Evolutionary conservation across 2,888 invertebrate species (phyloP).

Genomic region (Cryptocephalus moraei): DNA sequence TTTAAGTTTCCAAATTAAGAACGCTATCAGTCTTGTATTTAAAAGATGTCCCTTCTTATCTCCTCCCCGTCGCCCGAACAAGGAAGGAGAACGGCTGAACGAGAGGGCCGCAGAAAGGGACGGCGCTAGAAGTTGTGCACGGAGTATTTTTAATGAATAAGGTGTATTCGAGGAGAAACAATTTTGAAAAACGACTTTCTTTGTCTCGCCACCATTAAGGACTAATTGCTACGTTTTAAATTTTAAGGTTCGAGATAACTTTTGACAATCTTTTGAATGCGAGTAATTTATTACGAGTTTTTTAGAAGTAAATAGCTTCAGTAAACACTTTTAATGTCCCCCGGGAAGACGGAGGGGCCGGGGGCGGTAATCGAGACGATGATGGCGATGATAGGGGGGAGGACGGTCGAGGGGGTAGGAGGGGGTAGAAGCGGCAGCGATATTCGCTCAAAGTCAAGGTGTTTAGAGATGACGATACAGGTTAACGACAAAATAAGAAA

Average conservation of each 20-base stretch:
- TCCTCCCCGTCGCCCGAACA: constrained; percentile 10
- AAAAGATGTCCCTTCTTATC: constrained; percentile 28
- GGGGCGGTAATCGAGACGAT: no score
- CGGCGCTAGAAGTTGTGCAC: constrained; percentile 12
- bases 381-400: no score
- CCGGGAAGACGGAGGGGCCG: no score
- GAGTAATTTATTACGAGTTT: constrained; percentile 27
- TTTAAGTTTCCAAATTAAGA: constrained; percentile 33
- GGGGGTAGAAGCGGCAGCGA: no score
- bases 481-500: no score
- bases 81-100: constrained; percentile 12
- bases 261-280: constrained; percentile 36
- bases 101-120: constrained; percentile 8
- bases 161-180: constrained; percentile 36
- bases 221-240: constrained; percentile 40
- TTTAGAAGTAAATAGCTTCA: neutral
- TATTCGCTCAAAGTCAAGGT: no score
- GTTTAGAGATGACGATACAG: no score
- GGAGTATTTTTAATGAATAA: constrained; percentile 28
- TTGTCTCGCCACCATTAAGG: constrained; percentile 37
- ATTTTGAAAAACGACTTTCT: constrained; percentile 41
- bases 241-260: constrained; percentile 33
- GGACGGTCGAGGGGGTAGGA: no score
- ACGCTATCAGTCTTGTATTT: constrained; percentile 35
- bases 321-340: neutral